These are phyloP conservation scores for Drosophila testacea DNA, from an alignment of 2,888 invertebrate species.

Conservation along the genomic window DNA sequence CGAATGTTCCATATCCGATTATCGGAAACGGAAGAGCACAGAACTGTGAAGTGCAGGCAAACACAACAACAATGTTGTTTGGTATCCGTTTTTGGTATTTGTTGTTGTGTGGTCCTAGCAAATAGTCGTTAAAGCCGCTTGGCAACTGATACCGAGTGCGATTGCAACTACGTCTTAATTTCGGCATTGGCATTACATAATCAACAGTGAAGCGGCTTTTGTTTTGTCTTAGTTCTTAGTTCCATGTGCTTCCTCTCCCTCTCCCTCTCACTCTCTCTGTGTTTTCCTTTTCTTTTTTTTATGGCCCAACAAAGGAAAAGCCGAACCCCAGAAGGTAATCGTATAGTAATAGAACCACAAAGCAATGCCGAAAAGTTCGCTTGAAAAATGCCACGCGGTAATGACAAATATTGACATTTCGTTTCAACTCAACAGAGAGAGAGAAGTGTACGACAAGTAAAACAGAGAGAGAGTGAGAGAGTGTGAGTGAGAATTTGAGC, in stretches of 20 bases:
- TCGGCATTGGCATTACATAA: conserved; percentile 66
- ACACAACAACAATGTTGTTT: conserved; percentile 23
- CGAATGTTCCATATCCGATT: conserved; percentile 56
- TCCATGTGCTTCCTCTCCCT: not conserved
- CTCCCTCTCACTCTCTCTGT: not conserved
- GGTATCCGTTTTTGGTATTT: conserved; percentile 3
- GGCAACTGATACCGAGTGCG: conserved; percentile 46
- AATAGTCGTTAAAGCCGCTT: conserved; percentile 42
- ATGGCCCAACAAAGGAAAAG: conserved; percentile 57
- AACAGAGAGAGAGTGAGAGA: not conserved
- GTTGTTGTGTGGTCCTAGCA: conserved; percentile 32
- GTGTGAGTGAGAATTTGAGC: not conserved
- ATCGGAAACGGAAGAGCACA: conserved; percentile 69
- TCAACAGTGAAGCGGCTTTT: conserved; percentile 51
- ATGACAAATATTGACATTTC: conserved; percentile 77
- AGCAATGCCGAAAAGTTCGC: conserved; percentile 69
- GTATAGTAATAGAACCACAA: conserved; percentile 39
- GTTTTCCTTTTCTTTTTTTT: conserved; percentile 26
- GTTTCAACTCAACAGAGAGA: conserved; percentile 27
- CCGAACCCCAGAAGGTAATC: conserved; percentile 35
- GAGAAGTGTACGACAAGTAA: not conserved
- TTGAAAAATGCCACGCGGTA: conserved; percentile 74
- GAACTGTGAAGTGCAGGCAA: conserved; percentile 46
- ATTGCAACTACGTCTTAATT: conserved; percentile 66
- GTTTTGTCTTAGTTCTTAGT: conserved; percentile 29